phyloP scores from a whole-genome alignment of 1,140 invertebrate genomes.

The Trialeurodes vaporariorum region DNA sequence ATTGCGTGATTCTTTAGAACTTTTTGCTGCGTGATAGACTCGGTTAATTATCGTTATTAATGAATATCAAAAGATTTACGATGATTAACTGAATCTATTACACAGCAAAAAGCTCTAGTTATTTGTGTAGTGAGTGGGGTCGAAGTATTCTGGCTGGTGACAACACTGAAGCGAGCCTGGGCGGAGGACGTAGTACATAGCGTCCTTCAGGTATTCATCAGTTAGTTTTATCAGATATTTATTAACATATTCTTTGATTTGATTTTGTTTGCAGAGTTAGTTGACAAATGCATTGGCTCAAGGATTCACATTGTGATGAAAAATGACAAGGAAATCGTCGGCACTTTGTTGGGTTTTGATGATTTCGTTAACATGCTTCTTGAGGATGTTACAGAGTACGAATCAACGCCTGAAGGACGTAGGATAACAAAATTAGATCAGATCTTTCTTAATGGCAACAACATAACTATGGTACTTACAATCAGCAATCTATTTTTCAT shows the following conservation, averaged over 20 bases:
- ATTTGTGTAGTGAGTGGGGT: too few relatives aligned
- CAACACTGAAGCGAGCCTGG: too few relatives aligned
- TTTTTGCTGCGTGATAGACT: too few relatives aligned
- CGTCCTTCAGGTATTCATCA: conserved; percentile 3
- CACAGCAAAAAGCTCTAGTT: too few relatives aligned
- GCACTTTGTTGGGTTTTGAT: conserved; percentile 94
- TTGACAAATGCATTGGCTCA: conserved; percentile 99
- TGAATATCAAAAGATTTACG: too few relatives aligned
- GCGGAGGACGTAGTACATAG: too few relatives aligned
- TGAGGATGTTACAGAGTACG: conserved; percentile 87
- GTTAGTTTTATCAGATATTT: conserved; percentile 18
- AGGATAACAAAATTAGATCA: conserved; percentile 94
- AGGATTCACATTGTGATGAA: conserved; percentile 99
- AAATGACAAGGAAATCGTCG: conserved; percentile 98
- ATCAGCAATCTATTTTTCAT: neutral
- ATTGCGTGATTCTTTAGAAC: too few relatives aligned
- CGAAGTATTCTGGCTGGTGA: too few relatives aligned
- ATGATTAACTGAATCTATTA: too few relatives aligned
- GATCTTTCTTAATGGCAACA: conserved; percentile 97
- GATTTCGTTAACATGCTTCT: conserved; percentile 98
- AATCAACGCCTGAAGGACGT: conserved; percentile 91
- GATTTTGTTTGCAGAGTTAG: conserved; percentile 66
- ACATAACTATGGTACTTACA: conserved; percentile 85
- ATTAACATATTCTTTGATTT: conserved; percentile 31
- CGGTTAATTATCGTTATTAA: too few relatives aligned